Base-by-base conservation (phyloP, 2,113 vertebrate species). In the Notothenia coriiceps region DNA sequence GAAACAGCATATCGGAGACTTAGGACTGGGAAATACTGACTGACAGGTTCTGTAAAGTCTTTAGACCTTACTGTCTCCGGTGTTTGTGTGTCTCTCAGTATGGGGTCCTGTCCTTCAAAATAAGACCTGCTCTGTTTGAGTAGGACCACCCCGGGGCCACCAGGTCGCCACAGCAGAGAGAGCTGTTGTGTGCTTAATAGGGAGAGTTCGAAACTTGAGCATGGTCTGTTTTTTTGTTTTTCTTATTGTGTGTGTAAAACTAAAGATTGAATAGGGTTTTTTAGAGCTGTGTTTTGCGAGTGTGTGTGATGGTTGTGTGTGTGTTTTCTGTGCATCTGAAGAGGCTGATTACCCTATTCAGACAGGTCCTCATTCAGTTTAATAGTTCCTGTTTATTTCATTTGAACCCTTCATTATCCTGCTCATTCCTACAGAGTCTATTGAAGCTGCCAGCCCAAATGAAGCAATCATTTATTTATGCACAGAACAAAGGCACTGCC, bases 381-480 rank as follows among this genome's bases (percentile, higher is more conserved):
- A 83, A 92, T 91, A 85, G 86, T 91, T 90, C 84, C 77, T 61
- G 85, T 92, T 93, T 86, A 88, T 86, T 90, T 86, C 89, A 81
- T 43, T 64, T 88, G 84, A 88, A 83, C 80, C 88, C 76, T 90
- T 91, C 80, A 93, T 93, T 92, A 89, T 90, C 90, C 90, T 77
- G 52, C 89, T 89, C 60, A 72, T 88, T 89, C 80, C 82, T 61
- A 84, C 74, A 63, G 74, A 84, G 84, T 88, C 91, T 79, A 92
- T 91, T 88, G 91, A 92, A 79, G 77, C 88, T 68, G 76, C 70
- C 46, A 82, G 71, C 72, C 77, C 73, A 91, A 91, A 91, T 91
- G 83, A 93, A 94, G 90, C 82, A 87, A 91, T 93, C 71, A 90
- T 91, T 94, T 91, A 92, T 94, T 91, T 88, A 94, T 92, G 83